These are phyloP conservation scores for Morus bassanus DNA, from an alignment of 2,797 vertebrate species.

Conservation along the genomic window DNA sequence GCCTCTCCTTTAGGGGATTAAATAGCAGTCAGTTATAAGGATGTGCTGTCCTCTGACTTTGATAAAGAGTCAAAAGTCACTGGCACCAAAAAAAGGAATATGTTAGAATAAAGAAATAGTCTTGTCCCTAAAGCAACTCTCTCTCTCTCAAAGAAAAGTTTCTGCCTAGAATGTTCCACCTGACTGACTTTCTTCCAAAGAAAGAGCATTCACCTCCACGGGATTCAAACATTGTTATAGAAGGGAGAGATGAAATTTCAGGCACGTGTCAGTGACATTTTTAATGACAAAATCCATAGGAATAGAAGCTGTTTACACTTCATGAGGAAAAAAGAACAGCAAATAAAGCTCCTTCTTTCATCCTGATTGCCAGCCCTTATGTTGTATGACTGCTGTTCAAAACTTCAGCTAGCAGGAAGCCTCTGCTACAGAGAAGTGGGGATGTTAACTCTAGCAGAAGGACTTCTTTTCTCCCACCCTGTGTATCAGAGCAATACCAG, in stretches of 20 bases:
- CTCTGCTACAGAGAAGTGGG: neutral
- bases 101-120: conserved; percentile 33
- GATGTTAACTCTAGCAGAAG: neutral
- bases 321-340: neutral
- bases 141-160: neutral
- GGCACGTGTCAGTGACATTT: neutral
- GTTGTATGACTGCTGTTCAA: neutral
- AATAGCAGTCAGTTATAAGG: conserved; percentile 27
- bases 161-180: conserved; percentile 9
- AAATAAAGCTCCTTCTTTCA: neutral
- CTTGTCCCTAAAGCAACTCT: conserved; percentile 26
- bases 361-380: neutral
- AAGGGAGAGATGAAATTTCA: neutral
- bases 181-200: neutral
- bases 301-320: neutral
- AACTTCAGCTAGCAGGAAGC: neutral
- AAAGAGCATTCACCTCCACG: neutral
- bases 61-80: neutral
- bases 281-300: neutral
- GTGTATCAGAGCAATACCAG: rapidly evolving
- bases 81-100: neutral
- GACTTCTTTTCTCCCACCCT: neutral
- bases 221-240: neutral
- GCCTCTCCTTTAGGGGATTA: neutral
- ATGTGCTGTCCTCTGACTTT: conserved; percentile 17